Evolutionary conservation across 2,113 vertebrate genomes (phyloP).

Genomic region (Manacus vitellinus): DNA sequence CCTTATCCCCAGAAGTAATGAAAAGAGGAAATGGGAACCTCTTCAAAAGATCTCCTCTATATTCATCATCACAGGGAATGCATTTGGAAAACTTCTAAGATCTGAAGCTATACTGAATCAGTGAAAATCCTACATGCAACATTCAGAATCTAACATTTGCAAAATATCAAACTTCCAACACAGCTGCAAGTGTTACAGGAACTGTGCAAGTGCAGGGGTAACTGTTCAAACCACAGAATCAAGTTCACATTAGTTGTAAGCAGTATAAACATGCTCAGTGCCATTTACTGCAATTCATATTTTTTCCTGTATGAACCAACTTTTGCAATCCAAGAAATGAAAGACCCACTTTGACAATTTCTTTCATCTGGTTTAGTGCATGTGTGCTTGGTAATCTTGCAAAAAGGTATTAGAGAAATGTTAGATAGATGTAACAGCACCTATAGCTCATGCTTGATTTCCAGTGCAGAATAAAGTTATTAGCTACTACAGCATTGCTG

Average conservation of each 20-base stretch:
- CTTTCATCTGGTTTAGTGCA: neutral
- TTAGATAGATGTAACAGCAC: neutral
- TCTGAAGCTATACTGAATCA: neutral
- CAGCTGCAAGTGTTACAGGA: neutral
- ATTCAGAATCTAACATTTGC: neutral
- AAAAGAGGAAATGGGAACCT: neutral
- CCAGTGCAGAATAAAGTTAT: neutral
- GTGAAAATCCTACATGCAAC: neutral
- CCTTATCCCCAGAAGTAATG: neutral
- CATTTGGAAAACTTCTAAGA: neutral
- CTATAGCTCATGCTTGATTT: neutral
- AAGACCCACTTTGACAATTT: neutral
- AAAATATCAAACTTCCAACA: neutral
- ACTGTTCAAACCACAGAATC: neutral
- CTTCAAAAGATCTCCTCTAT: neutral
- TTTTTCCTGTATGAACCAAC: neutral
- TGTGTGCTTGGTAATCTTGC: neutral
- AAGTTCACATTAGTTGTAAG: neutral
- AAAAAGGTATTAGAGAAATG: neutral
- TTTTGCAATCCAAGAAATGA: neutral
- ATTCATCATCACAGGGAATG: neutral
- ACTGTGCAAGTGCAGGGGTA: neutral
- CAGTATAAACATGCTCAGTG: neutral
- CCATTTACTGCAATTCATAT: neutral
- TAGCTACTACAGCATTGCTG: neutral